Evolutionary conservation across 2,888 invertebrate genomes (phyloP), one percentile per base, ranked within the genome.

Genomic region (Protophormia terraenovae): DNA sequence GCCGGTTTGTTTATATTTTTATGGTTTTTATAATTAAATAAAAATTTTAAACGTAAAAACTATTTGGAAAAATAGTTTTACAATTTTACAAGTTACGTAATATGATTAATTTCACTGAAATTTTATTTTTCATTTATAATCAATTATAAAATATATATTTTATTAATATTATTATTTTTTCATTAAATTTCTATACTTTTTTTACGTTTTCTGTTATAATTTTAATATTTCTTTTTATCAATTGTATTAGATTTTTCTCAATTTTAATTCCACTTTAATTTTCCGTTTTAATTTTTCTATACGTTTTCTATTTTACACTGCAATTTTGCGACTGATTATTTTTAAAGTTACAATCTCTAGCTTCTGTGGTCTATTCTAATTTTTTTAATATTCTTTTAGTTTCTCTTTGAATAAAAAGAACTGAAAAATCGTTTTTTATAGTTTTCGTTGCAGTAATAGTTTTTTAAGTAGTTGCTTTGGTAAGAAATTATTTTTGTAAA

Each of bases 281-380:
- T 27, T 58, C 19, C 1, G 22, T 19, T 76, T 29, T 32, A 55
- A 58, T 27, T 73, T 60, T 45, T 55, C 8, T n/a, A n/a, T n/a
- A 66, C 78, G 75, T 85, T 79, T 66, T 66, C 58, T 71, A 53
- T 79, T 64, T 60, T 47, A 66, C 78, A 66, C 55, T 79, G 82
- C 75, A 85, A 79, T 79, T 83, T 64, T 58, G 47, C 82, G 62
- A 85, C 85, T 85, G 85, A 83, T 79, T 85, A 71, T 41, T 83
- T 85, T 71, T 83, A 83, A 85, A 85, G 85, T 85, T 85, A 78
- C 35, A 78, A 69, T 60, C 29, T 71, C 8, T 47, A 71, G 64
- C 47, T 22, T 45, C 72, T 35, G 71, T n/a, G 29, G 19, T 76
- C 38, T 66, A 38, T 27, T 32, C 41, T 55, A 78, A 85, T 50